Evolutionary conservation across 2,797 vertebrate genomes (phyloP).

Genomic region (Luscinia megarhynchos): DNA sequence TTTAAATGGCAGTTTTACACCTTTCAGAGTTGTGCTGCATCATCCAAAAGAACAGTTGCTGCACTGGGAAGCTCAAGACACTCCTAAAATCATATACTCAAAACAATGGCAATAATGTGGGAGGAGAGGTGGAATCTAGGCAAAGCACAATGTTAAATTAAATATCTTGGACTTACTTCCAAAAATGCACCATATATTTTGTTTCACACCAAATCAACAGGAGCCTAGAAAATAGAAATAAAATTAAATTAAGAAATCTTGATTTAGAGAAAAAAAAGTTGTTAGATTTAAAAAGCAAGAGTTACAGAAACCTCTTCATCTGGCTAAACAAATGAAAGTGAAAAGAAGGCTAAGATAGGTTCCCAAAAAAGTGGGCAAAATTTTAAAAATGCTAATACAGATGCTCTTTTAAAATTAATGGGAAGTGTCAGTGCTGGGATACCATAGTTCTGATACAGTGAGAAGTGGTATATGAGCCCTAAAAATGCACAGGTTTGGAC

Average conservation of each 20-base stretch:
- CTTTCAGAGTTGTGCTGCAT: background rate
- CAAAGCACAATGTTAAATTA: background rate
- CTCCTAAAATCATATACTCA: background rate
- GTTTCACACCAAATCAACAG: background rate
- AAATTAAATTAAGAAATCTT: background rate
- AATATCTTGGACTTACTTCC: background rate
- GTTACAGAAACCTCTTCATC: background rate
- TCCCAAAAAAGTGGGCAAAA: background rate
- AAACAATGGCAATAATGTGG: background rate
- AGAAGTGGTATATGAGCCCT: background rate
- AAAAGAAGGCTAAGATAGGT: background rate
- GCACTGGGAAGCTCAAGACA: background rate
- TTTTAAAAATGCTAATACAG: background rate
- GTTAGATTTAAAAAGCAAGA: background rate
- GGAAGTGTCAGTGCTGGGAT: background rate
- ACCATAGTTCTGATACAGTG: background rate
- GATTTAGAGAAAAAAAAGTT: background rate
- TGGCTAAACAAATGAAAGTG: background rate
- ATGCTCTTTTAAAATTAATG: background rate
- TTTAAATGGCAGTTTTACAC: slow-evolving; percentile 36
- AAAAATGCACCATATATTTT: background rate
- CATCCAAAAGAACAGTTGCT: background rate
- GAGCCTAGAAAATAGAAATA: background rate
- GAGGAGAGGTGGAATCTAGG: background rate
- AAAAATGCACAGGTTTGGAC: background rate